phyloP scores from a whole-genome alignment of 2,797 vertebrate species.

The Synaphobranchus kaupii region DNA sequence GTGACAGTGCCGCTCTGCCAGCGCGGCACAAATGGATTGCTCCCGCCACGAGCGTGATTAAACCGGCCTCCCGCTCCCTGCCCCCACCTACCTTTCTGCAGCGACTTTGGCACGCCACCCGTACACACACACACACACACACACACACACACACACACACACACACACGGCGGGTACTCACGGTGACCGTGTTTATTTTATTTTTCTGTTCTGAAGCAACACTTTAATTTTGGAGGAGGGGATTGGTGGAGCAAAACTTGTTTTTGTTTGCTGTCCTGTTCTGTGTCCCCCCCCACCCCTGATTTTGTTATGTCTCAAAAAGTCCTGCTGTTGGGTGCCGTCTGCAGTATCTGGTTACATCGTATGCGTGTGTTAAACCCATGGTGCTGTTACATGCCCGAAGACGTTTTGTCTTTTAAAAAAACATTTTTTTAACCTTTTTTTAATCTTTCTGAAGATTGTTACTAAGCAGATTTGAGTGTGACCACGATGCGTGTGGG shows the following conservation, averaged over 20 bases:
- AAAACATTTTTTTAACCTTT: slow-evolving; percentile 12
- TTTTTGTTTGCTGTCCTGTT: slow-evolving; percentile 17
- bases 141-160: neutral
- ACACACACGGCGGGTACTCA: neutral
- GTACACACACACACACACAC: neutral
- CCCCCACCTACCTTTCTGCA: slow-evolving; percentile 26
- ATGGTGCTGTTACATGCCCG: neutral
- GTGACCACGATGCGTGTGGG: neutral
- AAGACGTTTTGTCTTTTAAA: neutral
- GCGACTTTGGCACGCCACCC: neutral
- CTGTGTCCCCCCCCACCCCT: slow-evolving; percentile 51
- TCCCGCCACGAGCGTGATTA: slow-evolving; percentile 31
- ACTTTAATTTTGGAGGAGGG: neutral
- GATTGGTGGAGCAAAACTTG: neutral
- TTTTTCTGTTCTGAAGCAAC: neutral
- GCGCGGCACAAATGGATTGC: slow-evolving; percentile 31
- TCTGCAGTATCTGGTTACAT: neutral
- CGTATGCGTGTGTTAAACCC: neutral
- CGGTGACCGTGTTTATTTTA: too few relatives aligned
- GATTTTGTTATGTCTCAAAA: slow-evolving; percentile 62
- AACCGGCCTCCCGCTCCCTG: slow-evolving; percentile 28
- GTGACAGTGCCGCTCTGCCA: slow-evolving; percentile 45
- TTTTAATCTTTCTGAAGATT: neutral
- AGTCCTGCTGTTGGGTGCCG: slow-evolving; percentile 49
- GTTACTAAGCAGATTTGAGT: slow-evolving; percentile 4